Evolutionary conservation across 2,888 invertebrate genomes (phyloP), one percentile per base, ranked within the genome.

Genomic region (Smittia aterrima): DNA sequence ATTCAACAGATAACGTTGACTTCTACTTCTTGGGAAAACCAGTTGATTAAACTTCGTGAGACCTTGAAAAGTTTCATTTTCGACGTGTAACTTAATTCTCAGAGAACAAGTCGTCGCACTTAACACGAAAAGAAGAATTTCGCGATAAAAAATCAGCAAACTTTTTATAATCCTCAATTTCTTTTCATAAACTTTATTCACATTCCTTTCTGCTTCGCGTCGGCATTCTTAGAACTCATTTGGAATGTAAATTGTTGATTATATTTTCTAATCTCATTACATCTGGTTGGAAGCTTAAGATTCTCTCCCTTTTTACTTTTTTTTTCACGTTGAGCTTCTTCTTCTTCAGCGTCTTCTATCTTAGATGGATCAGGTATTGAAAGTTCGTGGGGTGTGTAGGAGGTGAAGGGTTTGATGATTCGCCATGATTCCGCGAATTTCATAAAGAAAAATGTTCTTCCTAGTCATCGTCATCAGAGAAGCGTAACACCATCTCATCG

Each of bases 161-260:
- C 58, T 58, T 64, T 64, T 64, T 64, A 25, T 64, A 64, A 64
- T 64, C 64, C 64, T 25, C 25, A 24, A 27, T 25, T 64, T 64
- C 25, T 13, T 13, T 64, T 27, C 22, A 27, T 64, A 64, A 64
- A 64, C 58, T 58, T 58, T 58, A 58, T 58, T 58, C 22, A 24
- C 27, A 22, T 25, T 24, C 27, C 22, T 27, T 25, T 24, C 27
- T 64, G 1, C 64, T 25, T 4, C n/a, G 27, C 9, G 18, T 22
- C 16, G 58, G 58, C 9, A 11, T 47, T 47, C n/a, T 20, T 13
- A 13, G 16, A 54, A 54, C 70, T 54, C 53, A 70, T 54, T 70
- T 70, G 24, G 70, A 70, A 70, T 70, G 70, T 70, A 70, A 70
- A 70, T 70, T 70, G 70, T 70, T 70, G 70, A 70, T 70, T 70